phyloP scores from a whole-genome alignment of 2,888 invertebrate genomes.

The Drosophila pegasa region DNA sequence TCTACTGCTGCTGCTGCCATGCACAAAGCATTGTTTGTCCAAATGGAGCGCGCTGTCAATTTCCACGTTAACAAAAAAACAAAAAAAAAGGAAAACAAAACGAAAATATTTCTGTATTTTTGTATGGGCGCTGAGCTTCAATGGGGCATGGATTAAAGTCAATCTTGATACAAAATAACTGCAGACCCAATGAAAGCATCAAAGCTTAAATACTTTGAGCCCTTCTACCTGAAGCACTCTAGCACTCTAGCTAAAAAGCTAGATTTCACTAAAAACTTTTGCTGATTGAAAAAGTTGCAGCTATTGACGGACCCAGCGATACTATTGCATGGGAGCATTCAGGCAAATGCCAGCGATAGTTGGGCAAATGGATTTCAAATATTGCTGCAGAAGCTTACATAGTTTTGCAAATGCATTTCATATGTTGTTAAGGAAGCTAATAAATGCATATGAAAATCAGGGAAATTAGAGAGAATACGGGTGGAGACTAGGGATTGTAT shows the following conservation, averaged over 20 bases:
- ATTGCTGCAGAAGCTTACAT: neutral
- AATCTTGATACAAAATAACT: constrained; percentile 12
- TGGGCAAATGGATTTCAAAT: neutral
- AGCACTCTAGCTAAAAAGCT: too few relatives aligned
- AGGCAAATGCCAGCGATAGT: too few relatives aligned
- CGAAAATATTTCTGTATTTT: neutral
- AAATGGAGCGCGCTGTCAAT: constrained; percentile 14
- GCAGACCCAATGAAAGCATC: constrained; percentile 4
- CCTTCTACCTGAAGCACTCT: constrained; percentile 15
- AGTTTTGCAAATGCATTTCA: neutral
- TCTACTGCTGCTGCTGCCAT: neutral
- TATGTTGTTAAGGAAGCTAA: too few relatives aligned
- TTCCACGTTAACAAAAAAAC: neutral
- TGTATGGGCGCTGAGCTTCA: neutral
- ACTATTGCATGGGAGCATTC: neutral
- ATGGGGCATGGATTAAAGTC: constrained; percentile 7
- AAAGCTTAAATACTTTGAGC: constrained; percentile 15
- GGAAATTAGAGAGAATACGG: too few relatives aligned
- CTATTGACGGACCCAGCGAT: neutral
- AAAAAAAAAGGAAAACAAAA: too few relatives aligned
- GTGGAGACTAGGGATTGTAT: too few relatives aligned
- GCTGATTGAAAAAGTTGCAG: constrained; percentile 13
- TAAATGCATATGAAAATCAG: too few relatives aligned
- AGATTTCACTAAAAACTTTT: constrained; percentile 7
- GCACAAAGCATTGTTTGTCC: constrained; percentile 21